Evolutionary conservation across 1,140 invertebrate species (phyloP), one percentile per base, ranked within the genome.

Genomic region (Lerema accius): DNA sequence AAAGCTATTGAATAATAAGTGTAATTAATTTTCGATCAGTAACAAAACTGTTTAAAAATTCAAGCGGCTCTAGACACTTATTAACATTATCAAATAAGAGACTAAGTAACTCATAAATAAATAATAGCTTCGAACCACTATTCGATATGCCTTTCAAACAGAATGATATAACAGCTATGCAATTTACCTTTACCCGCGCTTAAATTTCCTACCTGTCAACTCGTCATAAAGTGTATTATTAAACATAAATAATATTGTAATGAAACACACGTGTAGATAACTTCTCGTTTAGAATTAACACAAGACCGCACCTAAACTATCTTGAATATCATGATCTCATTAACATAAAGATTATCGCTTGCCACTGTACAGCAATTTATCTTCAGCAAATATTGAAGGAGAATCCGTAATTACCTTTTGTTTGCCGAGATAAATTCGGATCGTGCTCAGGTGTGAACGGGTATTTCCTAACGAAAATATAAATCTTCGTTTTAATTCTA

Each of bases 371-470:
- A 67, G 71, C 71, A 73, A 79, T 78, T 88, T 86, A 87, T 89
- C 86, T 84, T 63, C 28, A 49, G 69, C 66, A 85, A 87, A 89
- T 85, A 89, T 87, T 87, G 75, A 73, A 80, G 74, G 75, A 84
- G 79, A 84, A 80, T 82, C 72, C 76, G 73, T 80, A 84, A 82
- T 84, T 81, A 70, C 64, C 76, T 74, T 73, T 71, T 84, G 79
- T 89, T 87, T 85, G 77, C 65, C 62, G 56, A 79, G 77, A 78
- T 80, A 81, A 86, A 82, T 80, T 80, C 73, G 69, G 72, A 73
- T 69, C 65, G 58, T 62, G 67, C 42, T 63, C 72, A 67, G 53
- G 62, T 65, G 69, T 59, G 46, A 75, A 73, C 67, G 63, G 68
- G 61, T 75, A 67, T 70, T 71, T 73, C 55, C 63, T 63, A 50